Evolutionary conservation across 2,113 vertebrate species (phyloP).

Genomic region (Oophaga pumilio): DNA sequence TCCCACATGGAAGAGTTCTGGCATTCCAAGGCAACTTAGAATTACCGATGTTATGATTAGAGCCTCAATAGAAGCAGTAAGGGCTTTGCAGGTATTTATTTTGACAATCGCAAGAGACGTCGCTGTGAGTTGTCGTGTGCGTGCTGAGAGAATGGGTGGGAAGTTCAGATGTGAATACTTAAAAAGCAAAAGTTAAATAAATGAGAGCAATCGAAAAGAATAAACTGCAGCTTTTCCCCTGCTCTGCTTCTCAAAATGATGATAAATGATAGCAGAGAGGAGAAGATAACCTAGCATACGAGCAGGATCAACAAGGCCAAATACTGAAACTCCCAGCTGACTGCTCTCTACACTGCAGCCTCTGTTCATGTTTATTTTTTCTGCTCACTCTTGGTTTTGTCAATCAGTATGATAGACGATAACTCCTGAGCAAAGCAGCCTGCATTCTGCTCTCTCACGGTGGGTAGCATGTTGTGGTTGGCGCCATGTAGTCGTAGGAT

Average conservation of each 20-base stretch:
- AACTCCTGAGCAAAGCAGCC: constrained; percentile 86
- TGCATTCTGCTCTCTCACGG: constrained; percentile 91
- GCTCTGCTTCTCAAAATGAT: constrained; percentile 83
- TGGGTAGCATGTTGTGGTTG: constrained; percentile 91
- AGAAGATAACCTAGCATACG: constrained; percentile 97
- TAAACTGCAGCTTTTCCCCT: constrained; percentile 74
- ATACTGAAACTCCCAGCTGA: constrained; percentile 98
- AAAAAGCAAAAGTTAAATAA: constrained; percentile 68
- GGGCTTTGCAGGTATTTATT: constrained; percentile 51
- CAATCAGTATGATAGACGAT: constrained; percentile 95
- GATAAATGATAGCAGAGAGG: constrained; percentile 96
- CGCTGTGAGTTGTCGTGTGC: constrained; percentile 54
- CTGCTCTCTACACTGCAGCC: constrained; percentile 91
- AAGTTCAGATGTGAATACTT: constrained; percentile 65
- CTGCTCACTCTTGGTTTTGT: constrained; percentile 93
- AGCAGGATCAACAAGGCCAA: constrained; percentile 93
- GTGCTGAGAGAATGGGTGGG: constrained; percentile 63
- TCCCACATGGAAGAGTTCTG: constrained; percentile 41
- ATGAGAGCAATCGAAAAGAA: constrained; percentile 75
- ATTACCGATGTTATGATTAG: constrained; percentile 53
- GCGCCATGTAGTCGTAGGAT: constrained; percentile 95
- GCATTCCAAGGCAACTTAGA: constrained; percentile 29
- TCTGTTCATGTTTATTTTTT: constrained; percentile 98
- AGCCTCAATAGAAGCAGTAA: constrained; percentile 43
- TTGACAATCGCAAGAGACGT: constrained; percentile 44